Base-by-base conservation (phyloP, 2,113 vertebrate species). In the Sturnus vulgaris region DNA sequence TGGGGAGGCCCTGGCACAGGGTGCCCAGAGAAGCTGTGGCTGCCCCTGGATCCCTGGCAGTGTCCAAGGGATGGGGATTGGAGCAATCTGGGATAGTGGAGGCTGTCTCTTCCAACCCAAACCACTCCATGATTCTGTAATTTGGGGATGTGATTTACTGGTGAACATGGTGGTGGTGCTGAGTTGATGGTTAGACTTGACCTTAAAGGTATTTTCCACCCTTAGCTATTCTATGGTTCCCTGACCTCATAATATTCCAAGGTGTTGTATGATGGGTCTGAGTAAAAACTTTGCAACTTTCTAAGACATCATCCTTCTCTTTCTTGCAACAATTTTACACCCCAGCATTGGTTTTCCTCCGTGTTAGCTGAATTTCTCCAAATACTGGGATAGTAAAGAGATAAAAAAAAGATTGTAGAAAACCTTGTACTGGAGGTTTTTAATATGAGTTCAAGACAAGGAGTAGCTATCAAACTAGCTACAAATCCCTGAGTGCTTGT, bases 81-180 rank as follows among this genome's bases (percentile, higher is more conserved):
- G 49, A 63, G 24, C 20, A 2, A 0, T 20, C 49, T 55, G 49
- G 56, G 40, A 0, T 0, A 2, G 39, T 30, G 47, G 46, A 1
- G 53, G 9, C 1, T 60, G 31, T 68, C 63, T 2, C 6, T 24
- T 24, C 46, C 15, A 33, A 28, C 18, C 8, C 46, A 69, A 61
- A 20, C 3, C 4, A 33, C 1, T 4, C 63, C 14, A 7, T 6
- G 27, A 15, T 46, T 69, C 39, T 69, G 8, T 19, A 39, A 70
- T 55, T 0, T 47, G 8, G 40, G 39, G 2, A 63, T 30, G 12
- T 2, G 20, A 31, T 50, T 75, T 17, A 13, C 30, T 11, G 15
- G 55, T 20, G 30, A 24, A 18, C 30, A 9, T 2, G 10, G 24
- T 15, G 12, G 21, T 23, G n/a, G 6, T n/a, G n/a, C 28, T 47